A percentile compares a stretch with the other conserved stretches of the same genome.
Evolutionary conservation across 92 coral and sea anemone genomes (phyloP).

Genomic region (Zoanthus sansibaricus): DNA sequence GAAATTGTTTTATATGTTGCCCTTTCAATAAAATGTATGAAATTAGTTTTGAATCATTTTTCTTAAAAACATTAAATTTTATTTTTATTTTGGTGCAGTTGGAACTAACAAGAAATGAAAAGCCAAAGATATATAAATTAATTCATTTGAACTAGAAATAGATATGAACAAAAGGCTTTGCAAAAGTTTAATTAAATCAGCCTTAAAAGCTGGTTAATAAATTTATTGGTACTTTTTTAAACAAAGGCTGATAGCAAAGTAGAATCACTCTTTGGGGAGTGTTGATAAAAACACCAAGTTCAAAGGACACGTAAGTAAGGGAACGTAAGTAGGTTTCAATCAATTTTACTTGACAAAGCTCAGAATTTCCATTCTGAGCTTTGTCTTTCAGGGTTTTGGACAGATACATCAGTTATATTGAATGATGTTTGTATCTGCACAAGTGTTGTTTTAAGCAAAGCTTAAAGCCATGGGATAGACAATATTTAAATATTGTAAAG

Average conservation of each 20-base stretch:
- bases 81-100: not conserved
- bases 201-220: conserved; percentile 21
- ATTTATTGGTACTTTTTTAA: conserved; percentile 93
- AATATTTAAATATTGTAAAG: not conserved
- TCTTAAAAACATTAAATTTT: not conserved
- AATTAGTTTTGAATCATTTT: not conserved
- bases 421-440: not conserved
- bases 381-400: not conserved
- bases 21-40: not conserved
- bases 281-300: conserved; percentile 70
- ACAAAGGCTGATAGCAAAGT: conserved; percentile 97
- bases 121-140: not conserved
- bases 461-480: not conserved
- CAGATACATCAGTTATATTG: conserved; percentile 11
- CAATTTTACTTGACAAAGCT: conserved; percentile 59
- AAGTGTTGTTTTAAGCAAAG: not conserved
- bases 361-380: conserved; percentile 13
- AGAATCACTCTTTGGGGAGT: conserved; percentile 74
- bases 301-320: conserved; percentile 99
- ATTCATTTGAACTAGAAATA: conserved; percentile 9
- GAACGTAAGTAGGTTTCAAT: conserved; percentile 90
- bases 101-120: not conserved
- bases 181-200: no score
- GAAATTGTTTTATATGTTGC: not conserved
- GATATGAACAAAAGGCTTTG: conserved; percentile 6